Evolutionary conservation across 2,888 invertebrate genomes (phyloP), one percentile per base, ranked within the genome.

Genomic region (Atherix ibis): DNA sequence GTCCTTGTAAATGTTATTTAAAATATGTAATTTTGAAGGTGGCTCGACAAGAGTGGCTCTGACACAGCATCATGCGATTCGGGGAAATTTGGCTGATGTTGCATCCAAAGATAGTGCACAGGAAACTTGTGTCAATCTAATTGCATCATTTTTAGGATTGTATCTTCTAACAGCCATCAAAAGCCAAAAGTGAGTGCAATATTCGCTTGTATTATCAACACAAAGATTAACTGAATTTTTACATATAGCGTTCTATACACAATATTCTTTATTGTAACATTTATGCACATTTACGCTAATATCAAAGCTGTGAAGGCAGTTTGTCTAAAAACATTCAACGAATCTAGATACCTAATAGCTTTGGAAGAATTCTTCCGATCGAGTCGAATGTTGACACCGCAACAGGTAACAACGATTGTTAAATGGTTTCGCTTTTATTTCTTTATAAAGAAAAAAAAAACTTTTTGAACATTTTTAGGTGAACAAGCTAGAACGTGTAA

Each of bases 91-190:
- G 63, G 94, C 87, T 0, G 97, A 97, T 62, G 89, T 62, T 9
- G 70, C 83, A 1, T 88, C 92, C 0, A 95, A 95, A 63, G 95
- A 97, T 56, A 83, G 89, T 5, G 91, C 92, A 40, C 97, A 97
- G 65, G 97, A 97, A 59, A 95, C 94, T 0, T 73, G 89, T 43
- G 92, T 97, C 10, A 95, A 95, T 64, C 66, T 95, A 28, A 58
- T 83, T 25, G 92, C 85, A 8, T 81, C 92, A 8, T 53, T 91
- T 31, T 57, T 74, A 35, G 88, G 87, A 35, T 67, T 94, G 31
- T 58, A 78, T 26, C 59, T 94, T 34, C 65, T 94, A 27, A 76
- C 78, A 5, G 44, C 64, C 43, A 70, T 78, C 44, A 71, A 58
- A 65, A 67, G 49, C 53, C 63, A 49, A 50, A 58, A 51, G 64